Conservation (phyloP, 1,140 invertebrate species). For the Bombus haemorrhoidalis region DNA sequence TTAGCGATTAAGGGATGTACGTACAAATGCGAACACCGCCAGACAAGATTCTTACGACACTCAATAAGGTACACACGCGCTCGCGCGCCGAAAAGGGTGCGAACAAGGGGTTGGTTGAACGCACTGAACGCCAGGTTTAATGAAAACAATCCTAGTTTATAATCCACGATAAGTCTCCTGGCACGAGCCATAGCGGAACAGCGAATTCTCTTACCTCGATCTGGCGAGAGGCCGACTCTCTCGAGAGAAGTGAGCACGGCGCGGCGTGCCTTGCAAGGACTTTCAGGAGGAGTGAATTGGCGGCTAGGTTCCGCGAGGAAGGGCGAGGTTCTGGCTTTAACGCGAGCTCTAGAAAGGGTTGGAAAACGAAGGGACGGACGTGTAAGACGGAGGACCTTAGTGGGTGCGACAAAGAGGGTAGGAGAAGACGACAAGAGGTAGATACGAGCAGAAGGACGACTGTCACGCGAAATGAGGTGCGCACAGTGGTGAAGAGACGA, state of each 20-base stretch:
- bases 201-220: constrained; percentile 75
- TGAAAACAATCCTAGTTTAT: constrained; percentile 76
- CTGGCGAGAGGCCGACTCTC: constrained; percentile 1
- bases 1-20: not conserved
- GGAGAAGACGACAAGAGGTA: constrained; percentile 29
- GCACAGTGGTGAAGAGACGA: constrained; percentile 44
- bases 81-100: constrained; percentile 22
- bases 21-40: not conserved
- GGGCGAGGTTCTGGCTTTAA: constrained; percentile 44
- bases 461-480: constrained; percentile 78
- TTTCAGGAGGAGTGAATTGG: constrained; percentile 50
- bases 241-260: not conserved
- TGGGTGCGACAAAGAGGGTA: not conserved
- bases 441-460: constrained; percentile 67
- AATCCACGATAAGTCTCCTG: constrained; percentile 71
- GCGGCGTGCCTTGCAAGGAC: constrained; percentile 7
- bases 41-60: constrained; percentile 41
- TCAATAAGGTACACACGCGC: constrained; percentile 52
- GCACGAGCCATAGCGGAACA: constrained; percentile 53
- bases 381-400: constrained; percentile 3
- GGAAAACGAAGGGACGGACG: constrained; percentile 35
- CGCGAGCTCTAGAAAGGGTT: constrained; percentile 53
- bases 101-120: not conserved
- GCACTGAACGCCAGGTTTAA: constrained; percentile 61
- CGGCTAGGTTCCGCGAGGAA: constrained; percentile 42